Percentiles rank a stretch among this genome's conserved stretches.
Evolutionary conservation across 2,888 invertebrate genomes (phyloP).

Genomic region (Ischnus inquisitorius): DNA sequence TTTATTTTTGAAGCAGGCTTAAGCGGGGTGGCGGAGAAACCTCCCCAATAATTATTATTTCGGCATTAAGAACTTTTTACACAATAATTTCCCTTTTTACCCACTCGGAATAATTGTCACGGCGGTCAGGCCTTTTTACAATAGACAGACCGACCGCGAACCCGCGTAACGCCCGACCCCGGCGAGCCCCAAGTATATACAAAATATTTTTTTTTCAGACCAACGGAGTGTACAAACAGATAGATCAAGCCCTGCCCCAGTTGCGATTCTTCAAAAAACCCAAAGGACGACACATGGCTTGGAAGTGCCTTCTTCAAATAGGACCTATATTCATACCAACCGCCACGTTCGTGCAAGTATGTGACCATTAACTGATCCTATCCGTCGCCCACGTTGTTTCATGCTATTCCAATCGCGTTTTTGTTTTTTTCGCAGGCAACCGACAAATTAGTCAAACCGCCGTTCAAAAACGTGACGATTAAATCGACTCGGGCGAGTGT

Average conservation of each 20-base stretch:
- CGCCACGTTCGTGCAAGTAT: conserved; percentile 53
- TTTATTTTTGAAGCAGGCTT: too few relatives aligned
- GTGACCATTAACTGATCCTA: conserved; percentile 1
- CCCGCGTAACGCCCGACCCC: too few relatives aligned
- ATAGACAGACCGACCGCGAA: too few relatives aligned
- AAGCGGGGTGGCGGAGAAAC: too few relatives aligned
- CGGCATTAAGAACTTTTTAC: too few relatives aligned
- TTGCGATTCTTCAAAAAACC: conserved; percentile 58
- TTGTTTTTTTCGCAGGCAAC: not conserved
- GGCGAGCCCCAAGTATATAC: too few relatives aligned
- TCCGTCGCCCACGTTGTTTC: not conserved
- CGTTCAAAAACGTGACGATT: conserved; percentile 19
- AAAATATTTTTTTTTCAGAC: conserved; percentile 49
- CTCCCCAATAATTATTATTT: too few relatives aligned
- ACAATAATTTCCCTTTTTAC: too few relatives aligned
- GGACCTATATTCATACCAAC: conserved; percentile 53
- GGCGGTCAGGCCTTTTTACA: too few relatives aligned
- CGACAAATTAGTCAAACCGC: conserved; percentile 5
- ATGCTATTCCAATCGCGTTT: not conserved
- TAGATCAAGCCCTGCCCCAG: conserved; percentile 55
- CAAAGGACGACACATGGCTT: conserved; percentile 47
- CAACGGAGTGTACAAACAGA: conserved; percentile 52
- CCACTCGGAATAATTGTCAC: not conserved
- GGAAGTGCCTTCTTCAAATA: conserved; percentile 60
- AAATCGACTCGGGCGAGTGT: not conserved